Conservation (phyloP, 2,888 invertebrate genomes). For the Torymus aiolomorphi region DNA sequence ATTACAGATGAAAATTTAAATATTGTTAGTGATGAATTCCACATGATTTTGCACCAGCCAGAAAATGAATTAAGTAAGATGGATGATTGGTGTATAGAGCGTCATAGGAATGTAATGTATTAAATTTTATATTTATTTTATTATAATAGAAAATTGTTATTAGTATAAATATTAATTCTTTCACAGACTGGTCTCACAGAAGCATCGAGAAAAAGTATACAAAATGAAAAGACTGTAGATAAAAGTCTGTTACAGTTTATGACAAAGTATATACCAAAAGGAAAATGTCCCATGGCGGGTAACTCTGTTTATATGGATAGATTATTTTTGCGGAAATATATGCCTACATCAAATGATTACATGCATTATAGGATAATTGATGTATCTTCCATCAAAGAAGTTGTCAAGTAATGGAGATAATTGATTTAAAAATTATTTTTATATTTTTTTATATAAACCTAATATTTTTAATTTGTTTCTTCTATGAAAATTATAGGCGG, state of each 20-base stretch:
- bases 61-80: constrained; percentile 84
- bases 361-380: constrained; percentile 96
- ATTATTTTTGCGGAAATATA: constrained; percentile 86
- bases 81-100: constrained; percentile 89
- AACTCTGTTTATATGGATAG: constrained; percentile 93
- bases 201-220: constrained; percentile 82
- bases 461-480: constrained; percentile 26
- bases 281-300: constrained; percentile 88
- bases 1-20: constrained; percentile 90
- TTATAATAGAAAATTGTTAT: background rate
- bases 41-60: constrained; percentile 87
- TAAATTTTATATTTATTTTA: constrained; percentile 3
- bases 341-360: constrained; percentile 87
- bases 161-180: constrained; percentile 54
- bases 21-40: constrained; percentile 85
- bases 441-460: constrained; percentile 10
- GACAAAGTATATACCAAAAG: constrained; percentile 76
- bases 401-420: constrained; percentile 75
- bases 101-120: constrained; percentile 83
- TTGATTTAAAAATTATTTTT: constrained; percentile 10
- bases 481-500: constrained; percentile 76
- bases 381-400: constrained; percentile 92
- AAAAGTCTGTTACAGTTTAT: constrained; percentile 84
- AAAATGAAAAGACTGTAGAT: constrained; percentile 84
- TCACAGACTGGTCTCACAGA: constrained; percentile 88